A percentile compares a stretch with the other conserved stretches of the same genome.
These are phyloP conservation scores for Lutraria rhynchaena DNA, from an alignment of 1,140 invertebrate genomes.

Conservation along the genomic window DNA sequence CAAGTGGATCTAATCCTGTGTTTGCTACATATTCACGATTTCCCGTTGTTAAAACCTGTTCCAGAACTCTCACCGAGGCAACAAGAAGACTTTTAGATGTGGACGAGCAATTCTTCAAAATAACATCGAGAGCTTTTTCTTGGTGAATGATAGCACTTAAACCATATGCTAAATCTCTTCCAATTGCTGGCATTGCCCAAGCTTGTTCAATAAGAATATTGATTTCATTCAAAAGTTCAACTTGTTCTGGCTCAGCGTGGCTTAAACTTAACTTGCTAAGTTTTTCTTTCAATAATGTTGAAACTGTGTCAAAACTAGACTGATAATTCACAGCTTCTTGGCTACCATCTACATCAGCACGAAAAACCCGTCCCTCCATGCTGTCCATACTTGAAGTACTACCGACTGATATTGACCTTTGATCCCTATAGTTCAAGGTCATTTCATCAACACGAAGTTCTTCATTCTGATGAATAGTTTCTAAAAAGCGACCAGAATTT, in stretches of 20 bases:
- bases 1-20: constrained; percentile 93
- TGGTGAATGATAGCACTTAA: constrained; percentile 93
- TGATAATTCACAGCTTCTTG: constrained; percentile 31
- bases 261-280: neutral
- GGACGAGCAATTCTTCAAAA: constrained; percentile 82
- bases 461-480: constrained; percentile 57
- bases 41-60: constrained; percentile 93
- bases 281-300: constrained; percentile 40
- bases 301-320: constrained; percentile 38
- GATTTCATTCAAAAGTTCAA: constrained; percentile 48
- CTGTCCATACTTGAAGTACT: constrained; percentile 58
- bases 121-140: constrained; percentile 93
- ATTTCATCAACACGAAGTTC: constrained; percentile 52
- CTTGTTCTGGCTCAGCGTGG: constrained; percentile 24
- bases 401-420: constrained; percentile 48
- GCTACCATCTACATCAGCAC: constrained; percentile 14
- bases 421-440: constrained; percentile 54
- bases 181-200: constrained; percentile 96
- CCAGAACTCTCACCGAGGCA: constrained; percentile 86
- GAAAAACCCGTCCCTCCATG: constrained; percentile 22
- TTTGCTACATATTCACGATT: constrained; percentile 97
- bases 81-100: constrained; percentile 74
- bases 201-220: constrained; percentile 85
- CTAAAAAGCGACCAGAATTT: constrained; percentile 55
- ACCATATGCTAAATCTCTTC: constrained; percentile 86